Evolutionary conservation across 2,888 invertebrate species (phyloP).

Genomic region (Dynastes grantii): DNA sequence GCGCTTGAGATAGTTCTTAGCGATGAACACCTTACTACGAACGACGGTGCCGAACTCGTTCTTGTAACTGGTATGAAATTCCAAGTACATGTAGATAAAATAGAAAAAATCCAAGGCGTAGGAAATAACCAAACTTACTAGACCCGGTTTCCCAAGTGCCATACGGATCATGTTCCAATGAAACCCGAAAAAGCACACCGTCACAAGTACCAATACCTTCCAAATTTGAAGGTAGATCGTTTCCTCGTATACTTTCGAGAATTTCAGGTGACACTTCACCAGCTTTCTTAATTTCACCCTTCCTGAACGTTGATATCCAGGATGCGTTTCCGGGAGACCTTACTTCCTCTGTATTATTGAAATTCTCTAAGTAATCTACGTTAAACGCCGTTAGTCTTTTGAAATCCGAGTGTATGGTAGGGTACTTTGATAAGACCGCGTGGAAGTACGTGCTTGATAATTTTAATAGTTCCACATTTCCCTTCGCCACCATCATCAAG

Average conservation of each 20-base stretch:
- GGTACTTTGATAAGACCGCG: conserved; percentile 55
- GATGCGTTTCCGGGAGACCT: too few relatives aligned
- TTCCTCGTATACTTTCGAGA: conserved; percentile 25
- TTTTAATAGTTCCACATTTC: conserved; percentile 57
- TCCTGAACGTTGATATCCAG: background rate
- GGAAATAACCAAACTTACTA: background rate
- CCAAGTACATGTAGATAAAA: conserved; percentile 55
- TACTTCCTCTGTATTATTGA: background rate
- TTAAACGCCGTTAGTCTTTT: conserved; percentile 52
- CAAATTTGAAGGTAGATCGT: conserved; percentile 26
- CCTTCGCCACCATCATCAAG: conserved; percentile 59
- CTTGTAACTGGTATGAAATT: conserved; percentile 56
- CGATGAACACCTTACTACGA: conserved; percentile 52
- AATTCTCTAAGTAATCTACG: conserved; percentile 54
- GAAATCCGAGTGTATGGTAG: conserved; percentile 49
- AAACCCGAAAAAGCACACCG: conserved; percentile 46
- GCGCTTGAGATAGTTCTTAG: conserved; percentile 51
- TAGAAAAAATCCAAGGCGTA: conserved; percentile 56
- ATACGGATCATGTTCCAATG: conserved; percentile 44
- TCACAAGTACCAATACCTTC: conserved; percentile 27
- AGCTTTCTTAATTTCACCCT: background rate
- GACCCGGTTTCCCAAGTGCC: background rate
- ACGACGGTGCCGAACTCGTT: conserved; percentile 58
- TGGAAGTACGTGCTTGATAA: conserved; percentile 55
- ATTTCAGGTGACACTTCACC: background rate